Percentiles rank a stretch among this genome's conserved stretches.
phyloP scores from a whole-genome alignment of 2,888 invertebrate species.

The Polyommatus iphigenia region DNA sequence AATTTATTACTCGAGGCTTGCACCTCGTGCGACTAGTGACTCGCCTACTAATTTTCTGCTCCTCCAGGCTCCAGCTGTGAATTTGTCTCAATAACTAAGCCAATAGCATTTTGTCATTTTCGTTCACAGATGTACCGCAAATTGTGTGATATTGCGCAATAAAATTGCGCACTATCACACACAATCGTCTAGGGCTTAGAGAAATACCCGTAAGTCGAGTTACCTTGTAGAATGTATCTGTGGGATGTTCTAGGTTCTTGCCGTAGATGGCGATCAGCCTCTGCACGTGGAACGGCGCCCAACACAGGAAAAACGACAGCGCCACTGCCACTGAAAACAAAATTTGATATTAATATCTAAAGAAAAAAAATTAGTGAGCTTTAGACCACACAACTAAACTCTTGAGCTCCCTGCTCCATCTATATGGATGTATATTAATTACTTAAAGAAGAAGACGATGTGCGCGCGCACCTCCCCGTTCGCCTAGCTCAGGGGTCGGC shows the following conservation, averaged over 20 bases:
- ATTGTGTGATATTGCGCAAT: too few species aligned
- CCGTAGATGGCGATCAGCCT: slow-evolving; percentile 90
- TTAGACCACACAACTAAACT: too few species aligned
- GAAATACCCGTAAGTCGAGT: slow-evolving; percentile 29
- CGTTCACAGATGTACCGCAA: too few species aligned
- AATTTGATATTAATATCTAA: neutral
- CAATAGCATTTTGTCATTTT: too few species aligned
- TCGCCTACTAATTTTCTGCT: slow-evolving; percentile 2
- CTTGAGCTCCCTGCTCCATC: too few species aligned
- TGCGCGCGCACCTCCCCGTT: too few species aligned
- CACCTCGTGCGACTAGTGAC: neutral
- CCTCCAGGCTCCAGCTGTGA: neutral
- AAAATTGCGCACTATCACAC: too few species aligned
- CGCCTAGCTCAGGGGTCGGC: too few species aligned
- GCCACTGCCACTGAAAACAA: slow-evolving; percentile 88
- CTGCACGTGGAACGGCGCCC: slow-evolving; percentile 96
- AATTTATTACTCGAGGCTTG: neutral
- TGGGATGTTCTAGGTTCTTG: slow-evolving; percentile 68
- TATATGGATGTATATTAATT: too few species aligned
- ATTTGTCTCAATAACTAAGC: neutral
- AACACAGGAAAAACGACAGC: slow-evolving; percentile 90
- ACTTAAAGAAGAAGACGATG: too few species aligned
- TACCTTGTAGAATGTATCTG: slow-evolving; percentile 72
- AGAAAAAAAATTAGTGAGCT: too few species aligned
- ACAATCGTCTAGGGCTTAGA: too few species aligned